Evolutionary conservation across 2,888 invertebrate species (phyloP), one percentile per base, ranked within the genome.

Genomic region (Gryllus longicercus): DNA sequence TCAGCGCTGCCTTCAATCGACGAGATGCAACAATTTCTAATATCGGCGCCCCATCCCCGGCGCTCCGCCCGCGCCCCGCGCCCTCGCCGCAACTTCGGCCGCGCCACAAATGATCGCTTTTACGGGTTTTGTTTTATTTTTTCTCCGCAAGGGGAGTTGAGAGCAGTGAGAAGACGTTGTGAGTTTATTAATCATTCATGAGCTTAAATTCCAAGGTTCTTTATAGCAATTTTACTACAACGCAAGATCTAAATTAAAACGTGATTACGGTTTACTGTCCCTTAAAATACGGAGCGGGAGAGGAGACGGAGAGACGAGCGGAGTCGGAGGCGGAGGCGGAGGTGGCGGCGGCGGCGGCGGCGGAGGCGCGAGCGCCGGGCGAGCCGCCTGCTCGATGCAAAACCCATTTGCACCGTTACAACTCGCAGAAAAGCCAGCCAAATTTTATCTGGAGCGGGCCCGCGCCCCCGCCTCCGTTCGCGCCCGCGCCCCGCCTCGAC

Each of bases 11-110:
- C 81, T 82, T 82, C 82, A 81, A 81, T 82, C 79, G 82, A 81
- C 74, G 80, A 80, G 80, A 80, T 82, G 82, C 82, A 82, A 82
- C 82, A 82, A 79, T 80, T 82, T 82, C 82, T 82, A 82, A 82
- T 82, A 82, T 82, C 79, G 82, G 74, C 25, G 50, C 49, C 23
- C 79, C 14, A 18, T 12, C 74, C 77, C 49, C 38, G 50, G 14
- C 74, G 74, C 75, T 38, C 77, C 74, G 74, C 51, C 16, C 38
- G 49, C 76, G n/a, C 51, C 75, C 18, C 50, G 21, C 51, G 75
- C 77, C 74, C 50, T 51, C 38, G 80, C 51, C 80, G 51, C n/a
- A 25, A n/a, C 23, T 74, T 76, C 63, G n/a, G 23, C 50, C n/a
- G 14, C 63, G 80, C 76, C 51, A 63, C 51, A 76, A 77, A 74